These are phyloP conservation scores for Heterocephalus glaber DNA, from an alignment of 2,113 vertebrate species.

Conservation along the genomic window DNA sequence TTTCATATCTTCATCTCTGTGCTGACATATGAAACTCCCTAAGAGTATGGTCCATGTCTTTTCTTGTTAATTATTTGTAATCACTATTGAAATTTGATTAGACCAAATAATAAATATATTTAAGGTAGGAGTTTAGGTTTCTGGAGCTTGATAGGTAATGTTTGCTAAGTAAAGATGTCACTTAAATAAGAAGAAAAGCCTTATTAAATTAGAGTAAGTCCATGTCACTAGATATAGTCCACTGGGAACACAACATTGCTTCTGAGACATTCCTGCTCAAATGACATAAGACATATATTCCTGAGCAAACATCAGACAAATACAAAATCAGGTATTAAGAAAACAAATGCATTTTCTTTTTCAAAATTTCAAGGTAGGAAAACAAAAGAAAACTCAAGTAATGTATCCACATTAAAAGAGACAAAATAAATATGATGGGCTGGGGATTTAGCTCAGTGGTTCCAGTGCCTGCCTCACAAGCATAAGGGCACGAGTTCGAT, in stretches of 20 bases:
- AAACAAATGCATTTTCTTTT: constrained; percentile 1
- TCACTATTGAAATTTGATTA: constrained; percentile 10
- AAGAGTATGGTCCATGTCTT: neutral
- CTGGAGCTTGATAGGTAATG: neutral
- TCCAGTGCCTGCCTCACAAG: no score
- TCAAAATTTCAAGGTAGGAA: neutral
- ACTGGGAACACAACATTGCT: neutral
- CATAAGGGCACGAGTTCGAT: no score
- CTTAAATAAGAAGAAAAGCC: neutral
- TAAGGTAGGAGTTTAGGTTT: neutral
- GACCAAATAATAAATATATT: neutral
- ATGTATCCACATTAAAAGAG: constrained; percentile 30
- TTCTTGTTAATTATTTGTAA: neutral
- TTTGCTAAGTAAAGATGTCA: neutral
- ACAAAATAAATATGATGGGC: no score
- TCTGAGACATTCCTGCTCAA: neutral
- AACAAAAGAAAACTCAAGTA: neutral
- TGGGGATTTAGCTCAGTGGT: no score
- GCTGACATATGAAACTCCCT: neutral
- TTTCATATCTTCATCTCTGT: neutral
- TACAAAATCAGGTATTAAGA: neutral
- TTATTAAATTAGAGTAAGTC: neutral
- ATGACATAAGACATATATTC: neutral
- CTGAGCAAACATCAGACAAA: neutral
- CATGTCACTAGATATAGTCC: neutral